Conservation (phyloP, 2,797 vertebrate species). For the Bradypus variegatus region DNA sequence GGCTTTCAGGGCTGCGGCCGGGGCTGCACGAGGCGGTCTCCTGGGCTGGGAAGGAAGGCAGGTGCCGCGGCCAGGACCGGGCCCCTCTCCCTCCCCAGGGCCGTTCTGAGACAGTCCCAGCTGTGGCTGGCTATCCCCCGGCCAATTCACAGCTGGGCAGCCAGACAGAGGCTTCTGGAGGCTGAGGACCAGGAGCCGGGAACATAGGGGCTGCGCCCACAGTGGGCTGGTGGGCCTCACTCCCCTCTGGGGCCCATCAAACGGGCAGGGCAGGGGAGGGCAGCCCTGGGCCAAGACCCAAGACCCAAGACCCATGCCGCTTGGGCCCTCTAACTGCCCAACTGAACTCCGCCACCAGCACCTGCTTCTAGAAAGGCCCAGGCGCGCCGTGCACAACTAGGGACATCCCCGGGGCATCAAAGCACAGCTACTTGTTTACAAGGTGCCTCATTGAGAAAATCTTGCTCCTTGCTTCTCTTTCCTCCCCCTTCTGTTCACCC, state of each 20-base stretch:
- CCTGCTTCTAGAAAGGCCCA: not conserved
- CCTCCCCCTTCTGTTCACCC: not conserved
- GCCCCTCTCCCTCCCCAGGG: not conserved
- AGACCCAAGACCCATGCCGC: too few relatives aligned
- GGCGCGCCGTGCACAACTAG: not conserved
- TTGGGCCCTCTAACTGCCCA: not conserved
- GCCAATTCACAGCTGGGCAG: not conserved
- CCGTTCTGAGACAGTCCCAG: not conserved
- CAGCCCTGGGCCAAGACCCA: too few relatives aligned
- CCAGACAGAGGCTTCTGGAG: not conserved
- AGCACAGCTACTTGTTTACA: accelerated
- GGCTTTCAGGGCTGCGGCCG: not conserved
- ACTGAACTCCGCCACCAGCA: not conserved
- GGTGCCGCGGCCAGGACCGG: not conserved
- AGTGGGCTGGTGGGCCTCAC: too few relatives aligned
- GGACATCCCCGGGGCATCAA: not conserved
- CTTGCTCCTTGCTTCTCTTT: not conserved
- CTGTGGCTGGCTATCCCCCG: not conserved
- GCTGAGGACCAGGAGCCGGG: not conserved
- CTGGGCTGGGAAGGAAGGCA: too few relatives aligned
- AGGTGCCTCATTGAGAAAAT: not conserved
- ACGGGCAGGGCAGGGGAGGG: too few relatives aligned
- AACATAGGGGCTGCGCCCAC: too few relatives aligned
- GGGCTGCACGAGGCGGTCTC: not conserved
- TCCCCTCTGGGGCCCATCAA: not conserved